Percentiles rank a stretch among this genome's conserved stretches.
phyloP scores from a whole-genome alignment of 2,888 invertebrate genomes.

The Mayetiola destructor region DNA sequence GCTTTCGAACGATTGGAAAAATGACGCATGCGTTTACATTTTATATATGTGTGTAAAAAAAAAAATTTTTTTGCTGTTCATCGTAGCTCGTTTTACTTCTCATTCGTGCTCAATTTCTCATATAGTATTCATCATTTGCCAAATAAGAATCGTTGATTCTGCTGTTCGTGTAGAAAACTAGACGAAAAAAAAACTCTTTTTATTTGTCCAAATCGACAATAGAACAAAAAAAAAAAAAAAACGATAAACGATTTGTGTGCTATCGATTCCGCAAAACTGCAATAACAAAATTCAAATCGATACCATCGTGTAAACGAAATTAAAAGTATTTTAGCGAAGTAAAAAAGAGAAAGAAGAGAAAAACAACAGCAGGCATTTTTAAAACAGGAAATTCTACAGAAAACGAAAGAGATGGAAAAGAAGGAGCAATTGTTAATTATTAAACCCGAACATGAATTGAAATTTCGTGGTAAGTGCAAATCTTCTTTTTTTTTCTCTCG shows the following conservation, averaged over 20 bases:
- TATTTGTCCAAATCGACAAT: not conserved
- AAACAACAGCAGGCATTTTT: not conserved
- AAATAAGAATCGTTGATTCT: conserved; percentile 5
- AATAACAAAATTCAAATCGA: no score
- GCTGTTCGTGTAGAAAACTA: not conserved
- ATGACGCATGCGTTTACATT: conserved; percentile 12
- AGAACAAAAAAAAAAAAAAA: not conserved
- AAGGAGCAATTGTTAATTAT: conserved; percentile 70
- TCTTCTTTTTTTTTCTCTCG: not conserved
- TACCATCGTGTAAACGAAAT: no score
- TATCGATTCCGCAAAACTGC: no score
- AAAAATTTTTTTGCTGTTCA: conserved; percentile 1
- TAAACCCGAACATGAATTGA: conserved; percentile 77
- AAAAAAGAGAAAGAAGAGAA: not conserved
- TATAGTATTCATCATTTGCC: conserved; percentile 7
- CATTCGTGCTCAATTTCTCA: conserved; percentile 7
- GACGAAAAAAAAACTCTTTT: not conserved
- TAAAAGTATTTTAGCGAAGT: not conserved
- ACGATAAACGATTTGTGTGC: not conserved
- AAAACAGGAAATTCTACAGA: not conserved
- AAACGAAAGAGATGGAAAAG: conserved; percentile 39
- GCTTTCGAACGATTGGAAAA: not conserved
- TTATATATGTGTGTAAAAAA: not conserved
- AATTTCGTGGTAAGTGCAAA: conserved; percentile 66
- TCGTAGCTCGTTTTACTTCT: conserved; percentile 2